Evolutionary conservation across 2,113 vertebrate species (phyloP), one percentile per base, ranked within the genome.

Genomic region (Melanerpes aurifrons): DNA sequence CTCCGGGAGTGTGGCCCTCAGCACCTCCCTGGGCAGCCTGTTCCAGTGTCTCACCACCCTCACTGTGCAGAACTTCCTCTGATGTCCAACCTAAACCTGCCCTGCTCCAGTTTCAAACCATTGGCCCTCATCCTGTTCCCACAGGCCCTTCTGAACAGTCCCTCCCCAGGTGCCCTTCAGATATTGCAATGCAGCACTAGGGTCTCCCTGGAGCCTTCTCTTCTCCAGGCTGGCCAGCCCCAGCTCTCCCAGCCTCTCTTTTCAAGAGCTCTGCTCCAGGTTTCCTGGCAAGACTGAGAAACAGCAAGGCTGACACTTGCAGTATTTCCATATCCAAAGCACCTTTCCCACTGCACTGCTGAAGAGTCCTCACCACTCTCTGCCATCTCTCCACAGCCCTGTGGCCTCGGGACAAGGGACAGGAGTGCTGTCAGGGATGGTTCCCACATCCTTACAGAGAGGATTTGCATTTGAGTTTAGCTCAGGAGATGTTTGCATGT

Each of bases 381-480:
- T 62, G 32, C 54, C 15, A 31, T 75, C 48, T 67, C 87, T 54
- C 94, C 63, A 86, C 13, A 81, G 26, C 22, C 86, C 48, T 37
- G 6, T 62, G 57, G 72, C 56, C 37, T 20, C 50, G 40, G 24
- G 20, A 25, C 57, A 28, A 48, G 10, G 14, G 75, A 22, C 5
- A 50, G 15, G 64, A 48, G 35, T 75, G 29, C 64, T 32, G 20
- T 50, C 80, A 95, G 89, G 75, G 67, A 54, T 0, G 3, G 2
- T 83, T 93, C 83, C 72, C 45, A 45, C 29, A 61, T 90, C 58
- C 57, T 80, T 63, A 43, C 31, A 56, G 76, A 50, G 24, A 68
- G 25, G 71, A 81, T 93, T 96, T 94, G 67, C 48, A 20, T 93
- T 80, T 83, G 45, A 12, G 15, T 96, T 91, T 88, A n/a, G 47